Evolutionary conservation across 2,888 invertebrate species (phyloP).

Genomic region (Agrochola macilenta): DNA sequence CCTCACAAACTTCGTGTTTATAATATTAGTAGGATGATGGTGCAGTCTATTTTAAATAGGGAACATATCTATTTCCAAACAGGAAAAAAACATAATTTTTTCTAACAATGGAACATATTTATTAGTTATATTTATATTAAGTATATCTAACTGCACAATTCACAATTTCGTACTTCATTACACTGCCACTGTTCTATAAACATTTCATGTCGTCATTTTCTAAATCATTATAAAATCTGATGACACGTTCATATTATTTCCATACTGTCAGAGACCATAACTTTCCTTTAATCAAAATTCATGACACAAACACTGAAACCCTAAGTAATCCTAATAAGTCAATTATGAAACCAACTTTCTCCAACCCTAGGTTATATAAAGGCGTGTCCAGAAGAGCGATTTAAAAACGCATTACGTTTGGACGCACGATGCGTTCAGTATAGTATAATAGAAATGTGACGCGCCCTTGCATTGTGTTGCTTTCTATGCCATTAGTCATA

Average conservation of each 20-base stretch:
- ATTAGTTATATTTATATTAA: background rate
- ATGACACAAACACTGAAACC: constrained; percentile 13
- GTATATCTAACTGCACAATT: background rate
- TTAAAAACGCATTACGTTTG: constrained; percentile 66
- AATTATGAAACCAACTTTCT: constrained; percentile 53
- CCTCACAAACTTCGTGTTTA: too few species aligned
- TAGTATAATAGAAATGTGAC: constrained; percentile 63
- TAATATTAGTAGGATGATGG: background rate
- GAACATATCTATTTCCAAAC: background rate
- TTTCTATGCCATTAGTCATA: constrained; percentile 67
- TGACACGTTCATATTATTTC: constrained; percentile 10
- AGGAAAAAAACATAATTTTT: background rate
- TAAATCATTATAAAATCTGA: constrained; percentile 17
- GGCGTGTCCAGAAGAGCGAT: constrained; percentile 60
- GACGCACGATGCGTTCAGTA: constrained; percentile 58
- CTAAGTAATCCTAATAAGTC: constrained; percentile 49
- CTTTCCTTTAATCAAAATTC: constrained; percentile 50
- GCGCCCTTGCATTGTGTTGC: constrained; percentile 69
- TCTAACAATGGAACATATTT: constrained; percentile 7
- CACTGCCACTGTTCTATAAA: background rate
- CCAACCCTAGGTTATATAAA: constrained; percentile 70
- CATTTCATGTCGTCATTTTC: background rate
- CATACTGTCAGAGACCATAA: constrained; percentile 3
- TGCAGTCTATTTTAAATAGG: background rate
- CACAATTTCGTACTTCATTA: background rate